Base-by-base conservation (phyloP, 2,888 invertebrate genomes). In the Endomychus coccineus region DNA sequence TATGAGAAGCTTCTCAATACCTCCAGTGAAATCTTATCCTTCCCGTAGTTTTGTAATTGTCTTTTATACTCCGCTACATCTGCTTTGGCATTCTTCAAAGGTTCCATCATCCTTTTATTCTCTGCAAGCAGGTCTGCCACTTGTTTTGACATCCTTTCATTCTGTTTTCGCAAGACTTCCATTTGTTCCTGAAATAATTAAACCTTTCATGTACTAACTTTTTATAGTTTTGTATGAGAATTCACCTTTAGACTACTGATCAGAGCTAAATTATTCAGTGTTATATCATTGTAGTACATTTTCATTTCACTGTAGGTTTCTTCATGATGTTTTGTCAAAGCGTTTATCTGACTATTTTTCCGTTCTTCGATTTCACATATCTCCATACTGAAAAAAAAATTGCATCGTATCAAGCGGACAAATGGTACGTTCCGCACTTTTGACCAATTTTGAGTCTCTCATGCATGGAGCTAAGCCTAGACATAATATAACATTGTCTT, bases 251-350 rank as follows among this genome's bases (percentile, higher is more conserved):
- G 69, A 49, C 86, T 86, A 58, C 85, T 85, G 40, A 95, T 94
- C 2, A 95, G 69, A 0, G 90, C 87, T 46, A 95, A 71, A 66
- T 95, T 95, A 62, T 94, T 94, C 9, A 91, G 69, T 0, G 91
- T 91, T 34, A 95, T 92, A 54, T 94, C 91, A 55, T 92, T 92
- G 58, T 94, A 96, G 67, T 94, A 95, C 63, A 84, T 87, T 62
- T 92, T 94, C 68, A 95, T 81, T 61, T 94, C 89, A 25, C 78
- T 74, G 59, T 91, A 89, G 0, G 88, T 83, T 50, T 77, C 77
- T 44, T 90, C 89, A 56, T 96, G 92, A 54, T 83, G 79, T 19
- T 75, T 71, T 45, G 87, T 85, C 40, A 95, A 66, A 22, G 81
- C 81, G 6, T 80, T 76, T 3, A 94, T 77, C 59, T 92, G 92